Evolutionary conservation across 2,797 vertebrate genomes (phyloP).

Genomic region (Helicolenus hilgendorfi): DNA sequence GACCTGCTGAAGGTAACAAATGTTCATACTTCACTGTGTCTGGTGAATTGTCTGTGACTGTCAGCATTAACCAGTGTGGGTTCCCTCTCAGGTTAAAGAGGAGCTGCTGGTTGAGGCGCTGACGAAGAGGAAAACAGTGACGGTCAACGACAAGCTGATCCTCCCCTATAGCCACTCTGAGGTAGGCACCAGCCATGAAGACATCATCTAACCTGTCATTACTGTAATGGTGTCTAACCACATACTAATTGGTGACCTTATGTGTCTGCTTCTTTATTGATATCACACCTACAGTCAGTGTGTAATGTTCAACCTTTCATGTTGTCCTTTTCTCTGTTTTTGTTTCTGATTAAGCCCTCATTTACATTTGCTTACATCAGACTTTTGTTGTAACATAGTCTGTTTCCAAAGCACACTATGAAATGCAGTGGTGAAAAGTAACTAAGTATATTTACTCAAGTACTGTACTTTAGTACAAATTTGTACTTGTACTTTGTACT

Average conservation of each 20-base stretch:
- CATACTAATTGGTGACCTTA: neutral
- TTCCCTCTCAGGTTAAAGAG: conserved; percentile 92
- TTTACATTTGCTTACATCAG: neutral
- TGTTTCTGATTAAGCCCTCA: neutral
- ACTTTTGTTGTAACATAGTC: neutral
- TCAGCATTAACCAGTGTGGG: conserved; percentile 9
- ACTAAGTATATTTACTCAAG: neutral
- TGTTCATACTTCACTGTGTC: neutral
- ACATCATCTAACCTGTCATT: neutral
- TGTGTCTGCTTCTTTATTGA: neutral
- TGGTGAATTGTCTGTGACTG: neutral
- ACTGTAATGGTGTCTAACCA: neutral
- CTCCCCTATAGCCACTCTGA: conserved; percentile 97
- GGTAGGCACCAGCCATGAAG: conserved; percentile 69
- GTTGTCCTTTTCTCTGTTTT: neutral
- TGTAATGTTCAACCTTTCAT: neutral
- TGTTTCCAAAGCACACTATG: neutral
- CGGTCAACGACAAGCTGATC: conserved; percentile 98
- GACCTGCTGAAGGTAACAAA: conserved; percentile 94
- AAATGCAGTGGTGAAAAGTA: neutral
- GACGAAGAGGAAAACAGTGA: conserved; percentile 99
- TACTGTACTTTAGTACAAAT: neutral
- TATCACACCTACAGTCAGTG: neutral
- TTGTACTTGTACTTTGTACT: too few relatives aligned
- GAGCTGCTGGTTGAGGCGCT: conserved; percentile 97